Conservation (phyloP, 2,797 vertebrate species). For the Fistularia tabacaria region DNA sequence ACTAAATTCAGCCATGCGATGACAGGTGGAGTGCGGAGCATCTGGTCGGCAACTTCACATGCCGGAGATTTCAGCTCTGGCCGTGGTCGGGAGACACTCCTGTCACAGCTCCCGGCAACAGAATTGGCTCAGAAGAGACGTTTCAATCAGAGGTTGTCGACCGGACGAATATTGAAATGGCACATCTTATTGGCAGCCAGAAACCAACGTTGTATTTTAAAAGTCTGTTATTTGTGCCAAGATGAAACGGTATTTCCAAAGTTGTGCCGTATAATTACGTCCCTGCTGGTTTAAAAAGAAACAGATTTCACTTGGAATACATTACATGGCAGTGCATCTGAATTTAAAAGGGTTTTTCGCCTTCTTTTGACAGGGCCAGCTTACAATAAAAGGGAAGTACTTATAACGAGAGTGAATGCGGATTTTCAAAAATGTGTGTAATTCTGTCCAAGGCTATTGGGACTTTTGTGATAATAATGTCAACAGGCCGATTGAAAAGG, state of each 20-base stretch:
- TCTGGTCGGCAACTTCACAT: constrained; percentile 15
- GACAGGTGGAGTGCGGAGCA: constrained; percentile 18
- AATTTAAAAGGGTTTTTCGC: constrained; percentile 6
- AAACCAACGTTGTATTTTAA: constrained; percentile 35
- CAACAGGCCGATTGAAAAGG: neutral
- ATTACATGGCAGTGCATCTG: constrained; percentile 17
- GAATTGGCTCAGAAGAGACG: constrained; percentile 7
- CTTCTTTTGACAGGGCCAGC: neutral
- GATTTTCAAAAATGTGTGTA: constrained; percentile 19
- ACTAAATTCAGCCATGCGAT: constrained; percentile 12
- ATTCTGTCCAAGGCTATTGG: too few relatives aligned
- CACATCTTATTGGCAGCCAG: too few relatives aligned
- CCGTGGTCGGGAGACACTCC: too few relatives aligned
- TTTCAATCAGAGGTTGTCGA: constrained; percentile 23
- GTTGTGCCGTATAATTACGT: constrained; percentile 30
- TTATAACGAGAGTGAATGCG: neutral
- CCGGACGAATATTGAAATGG: constrained; percentile 27
- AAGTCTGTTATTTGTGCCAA: constrained; percentile 28
- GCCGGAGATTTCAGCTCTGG: too few relatives aligned
- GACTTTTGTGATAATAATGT: too few relatives aligned
- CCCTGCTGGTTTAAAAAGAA: constrained; percentile 25
- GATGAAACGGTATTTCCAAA: constrained; percentile 22
- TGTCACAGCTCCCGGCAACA: neutral
- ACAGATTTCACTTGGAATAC: constrained; percentile 13
- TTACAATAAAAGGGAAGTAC: too few relatives aligned